Evolutionary conservation across 1,140 invertebrate genomes (phyloP).

Genomic region (Apis laboriosa): DNA sequence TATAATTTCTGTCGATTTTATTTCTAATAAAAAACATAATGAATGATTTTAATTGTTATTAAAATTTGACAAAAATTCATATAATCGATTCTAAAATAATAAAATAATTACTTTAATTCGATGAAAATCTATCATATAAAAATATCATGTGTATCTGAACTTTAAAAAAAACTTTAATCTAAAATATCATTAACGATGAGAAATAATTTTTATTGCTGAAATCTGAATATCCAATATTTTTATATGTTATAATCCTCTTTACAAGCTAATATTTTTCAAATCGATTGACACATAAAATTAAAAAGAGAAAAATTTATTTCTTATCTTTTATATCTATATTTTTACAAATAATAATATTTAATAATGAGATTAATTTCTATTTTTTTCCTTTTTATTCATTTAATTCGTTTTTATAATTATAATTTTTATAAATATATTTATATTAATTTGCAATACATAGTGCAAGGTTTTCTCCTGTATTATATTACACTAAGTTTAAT

Average conservation of each 20-base stretch:
- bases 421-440: background rate
- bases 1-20: no score
- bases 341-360: background rate
- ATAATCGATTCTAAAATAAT: background rate
- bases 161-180: background rate
- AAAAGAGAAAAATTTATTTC: no score
- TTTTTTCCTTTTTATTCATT: background rate
- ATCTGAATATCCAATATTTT: background rate
- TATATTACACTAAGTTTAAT: constrained; percentile 3
- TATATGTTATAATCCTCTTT: background rate
- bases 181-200: background rate
- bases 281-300: background rate
- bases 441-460: background rate
- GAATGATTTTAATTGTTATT: background rate
- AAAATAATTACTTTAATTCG: background rate
- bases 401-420: background rate
- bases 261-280: background rate
- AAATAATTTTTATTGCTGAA: background rate
- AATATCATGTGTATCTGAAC: background rate
- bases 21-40: no score
- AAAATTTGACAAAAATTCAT: background rate
- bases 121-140: background rate
- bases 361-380: background rate
- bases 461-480: background rate
- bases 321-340: background rate